Percentiles rank a stretch among this genome's conserved stretches.
These are phyloP conservation scores for Apis florea DNA, from an alignment of 1,140 invertebrate genomes.

Conservation along the genomic window DNA sequence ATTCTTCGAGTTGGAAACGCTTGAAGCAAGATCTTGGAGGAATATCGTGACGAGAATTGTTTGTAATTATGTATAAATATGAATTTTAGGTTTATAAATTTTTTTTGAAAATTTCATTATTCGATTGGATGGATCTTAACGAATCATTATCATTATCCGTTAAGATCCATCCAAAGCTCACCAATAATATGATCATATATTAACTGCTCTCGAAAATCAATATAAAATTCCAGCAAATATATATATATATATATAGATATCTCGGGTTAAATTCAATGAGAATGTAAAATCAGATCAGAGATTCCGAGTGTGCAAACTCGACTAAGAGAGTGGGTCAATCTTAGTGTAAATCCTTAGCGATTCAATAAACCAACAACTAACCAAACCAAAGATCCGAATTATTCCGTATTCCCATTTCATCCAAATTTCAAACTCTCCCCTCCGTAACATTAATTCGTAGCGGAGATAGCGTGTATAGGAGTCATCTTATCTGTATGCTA, in stretches of 20 bases:
- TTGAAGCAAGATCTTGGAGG: background rate
- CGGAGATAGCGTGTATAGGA: background rate
- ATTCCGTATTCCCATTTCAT: background rate
- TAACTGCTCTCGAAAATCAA: too few relatives aligned
- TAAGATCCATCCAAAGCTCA: too few relatives aligned
- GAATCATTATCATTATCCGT: too few relatives aligned
- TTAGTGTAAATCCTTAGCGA: background rate
- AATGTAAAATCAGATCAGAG: background rate
- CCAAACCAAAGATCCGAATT: background rate
- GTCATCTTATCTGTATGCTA: background rate
- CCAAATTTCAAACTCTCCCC: background rate
- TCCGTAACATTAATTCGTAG: background rate
- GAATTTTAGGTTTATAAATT: too few relatives aligned
- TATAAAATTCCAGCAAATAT: too few relatives aligned
- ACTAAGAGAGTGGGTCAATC: background rate
- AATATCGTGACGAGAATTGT: too few relatives aligned
- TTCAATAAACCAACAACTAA: background rate
- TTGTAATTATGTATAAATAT: too few relatives aligned
- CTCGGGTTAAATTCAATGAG: background rate
- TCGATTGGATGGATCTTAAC: too few relatives aligned
- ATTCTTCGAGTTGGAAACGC: background rate
- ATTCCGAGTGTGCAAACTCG: background rate
- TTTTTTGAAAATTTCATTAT: too few relatives aligned
- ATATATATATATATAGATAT: too few relatives aligned
- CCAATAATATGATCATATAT: too few relatives aligned